Conservation (phyloP, 2,888 invertebrate genomes). For the Eilema sororculum region DNA sequence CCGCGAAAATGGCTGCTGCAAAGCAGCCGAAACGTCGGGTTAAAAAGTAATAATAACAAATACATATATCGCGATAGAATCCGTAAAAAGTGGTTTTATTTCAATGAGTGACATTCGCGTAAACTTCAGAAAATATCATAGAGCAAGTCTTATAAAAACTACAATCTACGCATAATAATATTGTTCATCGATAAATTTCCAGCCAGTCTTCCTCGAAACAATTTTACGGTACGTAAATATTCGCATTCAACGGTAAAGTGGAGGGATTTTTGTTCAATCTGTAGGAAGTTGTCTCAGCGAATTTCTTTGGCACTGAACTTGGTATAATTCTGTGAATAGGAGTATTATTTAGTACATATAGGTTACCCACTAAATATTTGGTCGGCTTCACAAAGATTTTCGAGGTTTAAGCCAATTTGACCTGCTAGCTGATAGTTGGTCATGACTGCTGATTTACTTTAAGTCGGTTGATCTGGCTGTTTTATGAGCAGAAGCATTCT, state of each 20-base stretch:
- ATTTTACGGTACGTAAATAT: constrained; percentile 14
- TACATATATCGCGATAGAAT: too few species aligned
- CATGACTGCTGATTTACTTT: too few species aligned
- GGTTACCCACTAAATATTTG: neutral
- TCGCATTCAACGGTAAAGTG: neutral
- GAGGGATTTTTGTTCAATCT: constrained; percentile 5
- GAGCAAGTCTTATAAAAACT: neutral
- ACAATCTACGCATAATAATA: neutral
- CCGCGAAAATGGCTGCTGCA: too few species aligned
- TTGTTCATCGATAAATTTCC: constrained; percentile 1
- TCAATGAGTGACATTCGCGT: too few species aligned
- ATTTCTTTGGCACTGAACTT: neutral
- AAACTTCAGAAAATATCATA: neutral
- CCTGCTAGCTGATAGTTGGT: too few species aligned
- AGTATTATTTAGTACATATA: neutral
- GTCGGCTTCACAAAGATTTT: neutral
- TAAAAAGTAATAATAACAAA: too few species aligned
- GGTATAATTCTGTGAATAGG: neutral
- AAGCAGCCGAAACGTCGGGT: too few species aligned
- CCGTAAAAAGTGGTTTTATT: too few species aligned
- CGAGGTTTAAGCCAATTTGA: neutral
- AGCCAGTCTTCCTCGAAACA: neutral
- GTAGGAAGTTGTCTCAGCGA: constrained; percentile 1
- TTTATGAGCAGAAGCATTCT: too few species aligned
- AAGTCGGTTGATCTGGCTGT: too few species aligned